phyloP scores from a whole-genome alignment of 1,140 invertebrate genomes.

The Choristoneura fumiferana region DNA sequence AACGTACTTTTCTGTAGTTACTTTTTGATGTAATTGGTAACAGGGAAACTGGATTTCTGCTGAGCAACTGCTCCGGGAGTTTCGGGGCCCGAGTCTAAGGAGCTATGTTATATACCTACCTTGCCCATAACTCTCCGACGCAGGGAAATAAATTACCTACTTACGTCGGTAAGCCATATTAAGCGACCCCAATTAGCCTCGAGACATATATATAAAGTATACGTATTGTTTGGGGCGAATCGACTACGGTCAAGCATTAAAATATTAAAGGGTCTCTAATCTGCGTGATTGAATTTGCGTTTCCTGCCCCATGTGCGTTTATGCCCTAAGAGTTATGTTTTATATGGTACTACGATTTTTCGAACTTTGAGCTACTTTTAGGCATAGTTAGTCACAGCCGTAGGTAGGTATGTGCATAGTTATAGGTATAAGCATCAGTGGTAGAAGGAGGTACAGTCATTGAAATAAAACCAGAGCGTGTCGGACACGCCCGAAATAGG shows the following conservation, averaged over 20 bases:
- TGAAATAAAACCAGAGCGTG: too few relatives aligned
- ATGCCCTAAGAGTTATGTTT: constrained; percentile 42
- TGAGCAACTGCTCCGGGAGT: too few relatives aligned
- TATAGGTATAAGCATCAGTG: too few relatives aligned
- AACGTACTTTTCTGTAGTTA: too few relatives aligned
- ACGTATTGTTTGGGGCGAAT: constrained; percentile 57
- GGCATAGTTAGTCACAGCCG: too few relatives aligned
- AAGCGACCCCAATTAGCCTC: constrained; percentile 75
- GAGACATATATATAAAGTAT: constrained; percentile 69
- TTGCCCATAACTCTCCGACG: constrained; percentile 8
- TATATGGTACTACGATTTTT: constrained; percentile 35
- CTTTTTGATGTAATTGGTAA: too few relatives aligned
- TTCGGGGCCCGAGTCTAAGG: too few relatives aligned
- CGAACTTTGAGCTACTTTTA: too few relatives aligned
- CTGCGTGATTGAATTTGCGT: constrained; percentile 76
- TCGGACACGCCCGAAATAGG: too few relatives aligned
- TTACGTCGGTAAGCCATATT: constrained; percentile 76
- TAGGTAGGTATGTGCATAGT: too few relatives aligned
- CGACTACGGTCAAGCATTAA: constrained; percentile 74
- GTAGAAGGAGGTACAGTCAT: too few relatives aligned
- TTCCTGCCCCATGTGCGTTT: constrained; percentile 41
- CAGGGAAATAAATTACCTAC: constrained; percentile 68
- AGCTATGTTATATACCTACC: constrained; percentile 11
- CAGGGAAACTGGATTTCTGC: too few relatives aligned
- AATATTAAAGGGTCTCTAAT: constrained; percentile 75